These are phyloP conservation scores for Halocaridina rubra DNA, from an alignment of 2,888 invertebrate genomes.

Conservation along the genomic window DNA sequence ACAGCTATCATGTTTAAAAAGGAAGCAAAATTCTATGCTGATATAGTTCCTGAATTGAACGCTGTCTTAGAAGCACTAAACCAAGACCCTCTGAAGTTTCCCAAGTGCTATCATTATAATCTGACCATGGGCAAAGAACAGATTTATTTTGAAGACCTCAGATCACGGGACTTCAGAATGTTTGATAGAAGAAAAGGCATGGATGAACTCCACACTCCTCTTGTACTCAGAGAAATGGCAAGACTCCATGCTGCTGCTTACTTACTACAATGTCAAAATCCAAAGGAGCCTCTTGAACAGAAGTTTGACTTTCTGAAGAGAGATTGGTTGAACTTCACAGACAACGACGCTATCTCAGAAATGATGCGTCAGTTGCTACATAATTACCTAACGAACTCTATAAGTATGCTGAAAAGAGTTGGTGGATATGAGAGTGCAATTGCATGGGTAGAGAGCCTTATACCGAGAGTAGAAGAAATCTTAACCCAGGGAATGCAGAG, in stretches of 20 bases:
- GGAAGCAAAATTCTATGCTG: not conserved
- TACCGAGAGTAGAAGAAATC: not conserved
- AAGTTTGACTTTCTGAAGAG: not conserved
- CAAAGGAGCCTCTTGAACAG: not conserved
- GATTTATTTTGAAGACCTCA: not conserved
- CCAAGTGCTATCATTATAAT: not conserved
- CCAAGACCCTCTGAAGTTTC: constrained; percentile 7
- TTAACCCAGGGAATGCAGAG: not conserved
- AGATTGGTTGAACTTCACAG: not conserved
- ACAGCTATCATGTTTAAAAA: not conserved
- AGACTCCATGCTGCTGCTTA: not conserved
- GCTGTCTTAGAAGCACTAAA: not conserved
- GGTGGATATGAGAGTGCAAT: constrained; percentile 3
- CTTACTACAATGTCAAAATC: not conserved
- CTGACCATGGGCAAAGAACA: not conserved
- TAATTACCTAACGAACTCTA: not conserved
- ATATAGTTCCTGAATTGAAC: not conserved
- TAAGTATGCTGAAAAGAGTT: not conserved
- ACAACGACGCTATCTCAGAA: not conserved
- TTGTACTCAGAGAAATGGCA: not conserved
- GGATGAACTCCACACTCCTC: not conserved
- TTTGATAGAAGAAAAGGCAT: not conserved
- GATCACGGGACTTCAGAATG: not conserved
- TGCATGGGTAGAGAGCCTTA: not conserved
- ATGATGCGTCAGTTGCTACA: not conserved